Conservation (phyloP, 1,140 invertebrate genomes). For the Drosophila malerkotliana region DNA sequence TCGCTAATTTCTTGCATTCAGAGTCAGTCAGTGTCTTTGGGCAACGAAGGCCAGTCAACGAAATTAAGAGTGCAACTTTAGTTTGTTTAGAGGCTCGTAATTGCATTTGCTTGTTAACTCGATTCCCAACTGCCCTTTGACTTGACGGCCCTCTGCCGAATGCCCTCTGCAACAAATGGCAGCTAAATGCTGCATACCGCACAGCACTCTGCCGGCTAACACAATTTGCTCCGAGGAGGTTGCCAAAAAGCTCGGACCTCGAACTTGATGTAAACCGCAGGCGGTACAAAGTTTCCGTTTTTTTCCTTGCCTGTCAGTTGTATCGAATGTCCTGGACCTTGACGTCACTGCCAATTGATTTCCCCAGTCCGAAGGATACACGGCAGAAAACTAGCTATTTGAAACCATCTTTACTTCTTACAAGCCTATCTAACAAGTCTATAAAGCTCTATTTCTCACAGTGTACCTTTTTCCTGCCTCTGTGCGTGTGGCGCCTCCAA, state of each 20-base stretch:
- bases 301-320: neutral
- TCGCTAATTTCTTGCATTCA: constrained; percentile 66
- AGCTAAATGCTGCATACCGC: constrained; percentile 32
- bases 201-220: constrained; percentile 31
- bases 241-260: constrained; percentile 40
- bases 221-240: constrained; percentile 14
- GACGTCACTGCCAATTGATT: constrained; percentile 73
- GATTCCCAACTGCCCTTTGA: constrained; percentile 58
- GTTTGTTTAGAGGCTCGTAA: constrained; percentile 75
- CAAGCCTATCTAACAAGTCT: neutral
- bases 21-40: constrained; percentile 10
- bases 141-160: constrained; percentile 49
- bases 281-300: neutral
- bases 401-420: neutral
- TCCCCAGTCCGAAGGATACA: neutral
- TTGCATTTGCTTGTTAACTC: constrained; percentile 71
- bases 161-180: constrained; percentile 22
- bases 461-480: neutral
- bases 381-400: neutral
- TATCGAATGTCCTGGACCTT: constrained; percentile 21
- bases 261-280: constrained; percentile 25
- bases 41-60: constrained; percentile 8
- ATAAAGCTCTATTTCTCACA: neutral
- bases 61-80: constrained; percentile 59
- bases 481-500: constrained; percentile 36